phyloP scores from a whole-genome alignment of 1,140 invertebrate genomes.

The Tenebrio molitor region DNA sequence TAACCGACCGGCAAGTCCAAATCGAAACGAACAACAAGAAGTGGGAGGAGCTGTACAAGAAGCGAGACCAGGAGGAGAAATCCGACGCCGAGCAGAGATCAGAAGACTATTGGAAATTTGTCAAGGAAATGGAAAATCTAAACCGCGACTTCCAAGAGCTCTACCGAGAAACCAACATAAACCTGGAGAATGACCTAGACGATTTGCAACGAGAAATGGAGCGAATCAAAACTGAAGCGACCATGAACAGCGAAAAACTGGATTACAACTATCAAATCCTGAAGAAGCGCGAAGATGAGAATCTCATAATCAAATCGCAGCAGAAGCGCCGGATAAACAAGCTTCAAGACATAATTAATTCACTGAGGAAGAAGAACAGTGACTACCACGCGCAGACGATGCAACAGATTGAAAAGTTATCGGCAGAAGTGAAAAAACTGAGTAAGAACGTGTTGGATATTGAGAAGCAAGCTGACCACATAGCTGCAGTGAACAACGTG shows the following conservation, averaged over 20 bases:
- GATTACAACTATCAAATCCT: slow-evolving; percentile 90
- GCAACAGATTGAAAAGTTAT: slow-evolving; percentile 58
- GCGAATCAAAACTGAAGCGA: slow-evolving; percentile 77
- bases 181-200: slow-evolving; percentile 77
- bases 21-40: slow-evolving; percentile 72
- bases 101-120: slow-evolving; percentile 71
- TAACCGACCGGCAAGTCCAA: slow-evolving; percentile 71
- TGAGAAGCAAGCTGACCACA: slow-evolving; percentile 77
- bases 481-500: slow-evolving; percentile 73
- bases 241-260: slow-evolving; percentile 87
- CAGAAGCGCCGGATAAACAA: slow-evolving; percentile 88
- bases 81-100: slow-evolving; percentile 72
- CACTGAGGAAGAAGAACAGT: slow-evolving; percentile 74
- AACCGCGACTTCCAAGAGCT: slow-evolving; percentile 78
- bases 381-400: slow-evolving; percentile 51
- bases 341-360: slow-evolving; percentile 79
- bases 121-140: slow-evolving; percentile 72
- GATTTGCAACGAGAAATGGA: slow-evolving; percentile 83
- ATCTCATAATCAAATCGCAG: slow-evolving; percentile 83
- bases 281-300: slow-evolving; percentile 89
- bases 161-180: slow-evolving; percentile 77
- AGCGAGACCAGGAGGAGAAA: slow-evolving; percentile 74
- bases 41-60: slow-evolving; percentile 78
- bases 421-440: slow-evolving; percentile 74
- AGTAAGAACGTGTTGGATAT: slow-evolving; percentile 76